Evolutionary conservation across 2,888 invertebrate species (phyloP).

Genomic region (Drosophila lacicola): DNA sequence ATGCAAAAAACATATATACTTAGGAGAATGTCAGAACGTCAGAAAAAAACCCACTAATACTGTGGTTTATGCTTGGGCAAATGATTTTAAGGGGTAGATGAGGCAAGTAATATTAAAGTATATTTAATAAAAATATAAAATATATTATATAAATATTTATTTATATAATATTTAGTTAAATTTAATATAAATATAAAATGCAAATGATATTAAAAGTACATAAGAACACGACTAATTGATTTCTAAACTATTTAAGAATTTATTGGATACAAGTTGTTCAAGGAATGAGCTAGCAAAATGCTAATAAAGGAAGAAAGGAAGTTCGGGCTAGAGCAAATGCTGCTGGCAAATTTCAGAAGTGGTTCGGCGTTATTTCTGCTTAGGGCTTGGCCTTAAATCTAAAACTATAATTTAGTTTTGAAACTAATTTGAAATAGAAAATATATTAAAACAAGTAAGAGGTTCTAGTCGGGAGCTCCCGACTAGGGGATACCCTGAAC

Average conservation of each 20-base stretch:
- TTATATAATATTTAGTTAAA: not conserved
- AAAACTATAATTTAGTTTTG: too few relatives aligned
- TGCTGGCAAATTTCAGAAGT: too few relatives aligned
- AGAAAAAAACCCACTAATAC: not conserved
- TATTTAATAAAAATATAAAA: not conserved
- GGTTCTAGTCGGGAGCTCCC: too few relatives aligned
- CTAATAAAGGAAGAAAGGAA: not conserved
- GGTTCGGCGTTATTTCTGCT: too few relatives aligned
- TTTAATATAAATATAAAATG: not conserved
- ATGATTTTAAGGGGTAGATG: not conserved
- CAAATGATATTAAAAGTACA: too few relatives aligned
- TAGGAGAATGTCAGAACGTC: conserved; percentile 1
- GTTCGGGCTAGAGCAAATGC: too few relatives aligned
- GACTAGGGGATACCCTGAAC: too few relatives aligned
- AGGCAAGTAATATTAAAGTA: not conserved
- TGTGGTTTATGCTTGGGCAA: not conserved
- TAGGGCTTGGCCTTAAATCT: too few relatives aligned
- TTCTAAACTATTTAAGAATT: not conserved
- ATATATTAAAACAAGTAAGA: too few relatives aligned
- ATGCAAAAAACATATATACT: conserved; percentile 18
- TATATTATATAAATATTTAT: not conserved
- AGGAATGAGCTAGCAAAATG: conserved; percentile 17
- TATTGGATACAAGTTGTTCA: conserved; percentile 11
- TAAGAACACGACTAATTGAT: not conserved
- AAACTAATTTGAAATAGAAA: too few relatives aligned